Evolutionary conservation across 2,797 vertebrate genomes (phyloP).

Genomic region (Hyperoplus immaculatus): DNA sequence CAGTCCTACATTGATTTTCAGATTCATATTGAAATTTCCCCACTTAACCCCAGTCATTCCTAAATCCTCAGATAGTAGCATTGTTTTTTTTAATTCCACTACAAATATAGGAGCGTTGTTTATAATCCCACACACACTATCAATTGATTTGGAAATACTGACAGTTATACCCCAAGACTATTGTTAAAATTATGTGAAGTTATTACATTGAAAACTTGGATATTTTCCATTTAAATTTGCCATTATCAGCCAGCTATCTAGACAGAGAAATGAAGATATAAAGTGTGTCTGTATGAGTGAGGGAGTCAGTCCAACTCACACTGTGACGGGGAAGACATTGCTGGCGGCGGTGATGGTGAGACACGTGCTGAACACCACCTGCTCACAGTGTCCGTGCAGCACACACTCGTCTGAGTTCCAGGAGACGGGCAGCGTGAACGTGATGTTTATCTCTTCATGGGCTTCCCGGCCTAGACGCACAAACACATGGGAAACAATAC

Average conservation of each 20-base stretch:
- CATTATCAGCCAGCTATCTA: background rate
- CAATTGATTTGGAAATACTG: background rate
- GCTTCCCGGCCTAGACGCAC: constrained; percentile 90
- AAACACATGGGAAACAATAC: constrained; percentile 30
- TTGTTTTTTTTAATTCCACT: no score
- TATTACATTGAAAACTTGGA: background rate
- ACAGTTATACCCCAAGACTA: background rate
- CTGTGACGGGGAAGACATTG: constrained; percentile 94
- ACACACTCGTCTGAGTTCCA: constrained; percentile 98
- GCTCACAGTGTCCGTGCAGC: constrained; percentile 96
- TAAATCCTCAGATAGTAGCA: no score
- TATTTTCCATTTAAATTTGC: background rate
- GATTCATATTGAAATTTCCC: no score
- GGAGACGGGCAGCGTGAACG: constrained; percentile 94
- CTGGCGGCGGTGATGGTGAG: constrained; percentile 95
- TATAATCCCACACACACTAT: background rate
- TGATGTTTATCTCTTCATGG: constrained; percentile 98
- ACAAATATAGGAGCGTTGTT: no score
- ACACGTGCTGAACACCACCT: constrained; percentile 96
- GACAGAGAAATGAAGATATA: constrained; percentile 24
- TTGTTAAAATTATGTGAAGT: background rate
- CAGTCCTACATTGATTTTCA: no score
- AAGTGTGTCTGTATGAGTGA: constrained; percentile 21
- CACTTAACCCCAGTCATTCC: no score
- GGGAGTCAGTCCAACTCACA: constrained; percentile 88